Conservation (phyloP, 2,888 invertebrate species). For the Melipona beecheii region DNA sequence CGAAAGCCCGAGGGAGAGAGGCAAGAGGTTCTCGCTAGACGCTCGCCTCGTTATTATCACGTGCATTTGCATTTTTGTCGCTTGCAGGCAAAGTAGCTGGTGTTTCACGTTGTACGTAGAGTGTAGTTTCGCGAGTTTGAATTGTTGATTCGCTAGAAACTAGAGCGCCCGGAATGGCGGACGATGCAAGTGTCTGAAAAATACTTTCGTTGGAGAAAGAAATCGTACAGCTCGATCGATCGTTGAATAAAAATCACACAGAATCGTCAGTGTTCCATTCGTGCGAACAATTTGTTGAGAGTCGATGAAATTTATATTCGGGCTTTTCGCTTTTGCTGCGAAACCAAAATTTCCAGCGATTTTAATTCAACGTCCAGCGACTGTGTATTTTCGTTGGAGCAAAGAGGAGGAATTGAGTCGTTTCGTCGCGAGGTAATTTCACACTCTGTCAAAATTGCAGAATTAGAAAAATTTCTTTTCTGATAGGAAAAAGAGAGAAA, state of each 20-base stretch:
- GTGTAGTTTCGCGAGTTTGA: background rate
- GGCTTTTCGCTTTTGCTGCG: too few species aligned
- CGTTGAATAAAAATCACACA: background rate
- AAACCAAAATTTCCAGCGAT: too few species aligned
- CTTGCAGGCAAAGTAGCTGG: background rate
- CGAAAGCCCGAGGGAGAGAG: slow-evolving; percentile 15
- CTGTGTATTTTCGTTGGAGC: too few species aligned
- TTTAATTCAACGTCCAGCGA: too few species aligned
- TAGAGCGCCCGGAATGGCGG: background rate
- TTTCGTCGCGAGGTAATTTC: too few species aligned
- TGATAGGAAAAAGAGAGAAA: too few species aligned
- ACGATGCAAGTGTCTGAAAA: background rate
- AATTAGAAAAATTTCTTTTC: too few species aligned
- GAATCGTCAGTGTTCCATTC: too few species aligned
- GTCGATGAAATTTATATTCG: too few species aligned
- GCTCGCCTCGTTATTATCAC: slow-evolving; percentile 53
- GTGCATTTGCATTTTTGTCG: slow-evolving; percentile 65
- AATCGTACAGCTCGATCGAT: background rate
- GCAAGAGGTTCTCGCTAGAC: slow-evolving; percentile 23
- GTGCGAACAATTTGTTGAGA: too few species aligned
- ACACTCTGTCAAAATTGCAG: too few species aligned
- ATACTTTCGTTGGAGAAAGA: background rate
- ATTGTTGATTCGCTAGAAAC: slow-evolving; percentile 13
- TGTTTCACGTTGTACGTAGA: background rate
- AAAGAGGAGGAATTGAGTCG: too few species aligned